These are phyloP conservation scores for Merops nubicus DNA, from an alignment of 2,113 vertebrate species.

Conservation along the genomic window DNA sequence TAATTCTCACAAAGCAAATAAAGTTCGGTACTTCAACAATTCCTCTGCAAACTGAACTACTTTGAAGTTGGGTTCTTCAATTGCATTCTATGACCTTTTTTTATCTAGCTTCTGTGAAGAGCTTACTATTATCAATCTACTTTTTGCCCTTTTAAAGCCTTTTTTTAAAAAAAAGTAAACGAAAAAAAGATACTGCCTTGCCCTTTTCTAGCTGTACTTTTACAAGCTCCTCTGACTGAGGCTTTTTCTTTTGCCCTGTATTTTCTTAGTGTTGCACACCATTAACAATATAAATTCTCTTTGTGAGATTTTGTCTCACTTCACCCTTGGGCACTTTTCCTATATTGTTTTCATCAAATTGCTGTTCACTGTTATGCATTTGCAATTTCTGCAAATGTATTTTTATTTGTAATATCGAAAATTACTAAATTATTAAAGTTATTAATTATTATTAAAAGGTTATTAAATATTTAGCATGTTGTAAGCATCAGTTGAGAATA, in stretches of 20 bases:
- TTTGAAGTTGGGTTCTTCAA: neutral
- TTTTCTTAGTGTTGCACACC: neutral
- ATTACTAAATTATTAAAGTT: no score
- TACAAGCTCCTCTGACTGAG: neutral
- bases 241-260: neutral
- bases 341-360: neutral
- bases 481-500: neutral
- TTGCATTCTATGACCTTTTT: conserved; percentile 3
- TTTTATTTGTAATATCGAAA: neutral
- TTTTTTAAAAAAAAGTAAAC: neutral
- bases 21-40: neutral
- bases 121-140: neutral
- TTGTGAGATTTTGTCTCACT: neutral
- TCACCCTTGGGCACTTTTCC: neutral
- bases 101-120: neutral
- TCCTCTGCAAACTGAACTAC: neutral
- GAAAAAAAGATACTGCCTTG: neutral
- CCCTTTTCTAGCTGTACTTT: conserved; percentile 13
- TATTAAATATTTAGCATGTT: neutral
- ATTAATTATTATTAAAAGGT: no score
- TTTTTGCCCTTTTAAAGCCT: neutral
- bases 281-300: neutral
- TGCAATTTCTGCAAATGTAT: neutral
- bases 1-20: neutral
- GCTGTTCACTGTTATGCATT: neutral